Evolutionary conservation across 2,888 invertebrate genomes (phyloP).

Genomic region (Drosophila percnosoma): DNA sequence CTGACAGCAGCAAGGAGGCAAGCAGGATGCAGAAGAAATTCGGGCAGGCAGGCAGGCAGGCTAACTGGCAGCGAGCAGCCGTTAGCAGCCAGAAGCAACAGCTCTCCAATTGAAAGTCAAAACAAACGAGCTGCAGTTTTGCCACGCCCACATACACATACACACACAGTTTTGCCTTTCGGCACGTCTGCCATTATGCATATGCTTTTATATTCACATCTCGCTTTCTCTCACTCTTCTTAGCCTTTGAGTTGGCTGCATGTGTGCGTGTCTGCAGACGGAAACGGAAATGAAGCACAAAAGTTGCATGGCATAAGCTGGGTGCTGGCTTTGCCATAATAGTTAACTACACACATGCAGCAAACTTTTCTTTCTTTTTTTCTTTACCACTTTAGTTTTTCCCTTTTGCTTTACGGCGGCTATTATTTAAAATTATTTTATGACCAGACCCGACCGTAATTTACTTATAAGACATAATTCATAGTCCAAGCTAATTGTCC

Average conservation of each 20-base stretch:
- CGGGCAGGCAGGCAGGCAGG: constrained; percentile 2
- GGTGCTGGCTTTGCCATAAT: constrained; percentile 52
- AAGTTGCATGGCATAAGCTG: constrained; percentile 68
- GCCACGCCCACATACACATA: constrained; percentile 27
- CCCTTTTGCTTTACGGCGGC: constrained; percentile 17
- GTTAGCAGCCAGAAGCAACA: constrained; percentile 57
- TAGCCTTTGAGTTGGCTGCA: constrained; percentile 48
- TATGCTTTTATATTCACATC: constrained; percentile 55
- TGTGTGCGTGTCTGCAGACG: constrained; percentile 52
- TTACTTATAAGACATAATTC: constrained; percentile 71
- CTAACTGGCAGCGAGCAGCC: constrained; percentile 23
- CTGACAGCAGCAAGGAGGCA: constrained; percentile 9
- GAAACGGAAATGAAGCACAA: constrained; percentile 79
- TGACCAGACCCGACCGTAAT: constrained; percentile 71
- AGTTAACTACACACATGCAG: constrained; percentile 64
- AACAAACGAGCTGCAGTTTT: constrained; percentile 67
- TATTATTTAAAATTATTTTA: constrained; percentile 72
- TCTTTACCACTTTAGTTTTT: constrained; percentile 7
- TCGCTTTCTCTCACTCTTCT: constrained; percentile 20
- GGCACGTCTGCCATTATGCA: constrained; percentile 75
- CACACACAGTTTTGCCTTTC: constrained; percentile 62
- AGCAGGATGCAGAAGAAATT: constrained; percentile 22
- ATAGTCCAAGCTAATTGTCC: constrained; percentile 52
- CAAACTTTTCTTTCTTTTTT: constrained; percentile 11
- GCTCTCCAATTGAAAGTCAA: constrained; percentile 75